Evolutionary conservation across 1,140 invertebrate species (phyloP), one percentile per base, ranked within the genome.

Genomic region (Solenopsis invicta): DNA sequence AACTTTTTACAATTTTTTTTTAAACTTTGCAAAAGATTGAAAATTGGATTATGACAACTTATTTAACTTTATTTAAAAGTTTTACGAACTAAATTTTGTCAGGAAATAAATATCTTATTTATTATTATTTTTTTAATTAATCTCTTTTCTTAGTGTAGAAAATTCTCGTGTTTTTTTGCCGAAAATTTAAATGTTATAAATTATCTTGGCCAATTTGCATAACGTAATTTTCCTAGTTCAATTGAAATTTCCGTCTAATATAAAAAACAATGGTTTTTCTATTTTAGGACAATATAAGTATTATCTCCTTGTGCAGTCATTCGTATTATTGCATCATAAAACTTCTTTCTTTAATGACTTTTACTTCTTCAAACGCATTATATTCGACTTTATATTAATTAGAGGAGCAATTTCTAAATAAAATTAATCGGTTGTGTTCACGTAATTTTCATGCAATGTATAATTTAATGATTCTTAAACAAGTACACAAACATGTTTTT

Each of bases 1-100:
- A 78, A 54, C 13, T n/a, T 54, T 37, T 69, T 29, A 18, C 24
- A 2, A 62, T 29, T 77, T 41, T 76, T 76, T 13, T 41, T 61
- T 18, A 45, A 41, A 6, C 6, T 0, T 45, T 45, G 10, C 16
- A 24, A 41, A 41, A n/a, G 16, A n/a, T 37, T 5, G 21, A 5
- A 56, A 56, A 37, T 21, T 75, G 18, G 4, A 76, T 56, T 10
- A 21, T 56, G 21, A 5, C 1, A 10, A 21, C 12, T 18, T n/a
- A 18, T 5, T 61, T 41, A 10, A 61, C 13, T 76, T 41, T 4
- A 75, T 75, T 75, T 16, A 16, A 21, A 75, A 41, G 29, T 21
- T 1, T n/a, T 8, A 29, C 24, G 4, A 61, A 41, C 6, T 59
- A 75, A 56, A 75, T 56, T 9, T 24, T 24, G 8, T 2, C 9